Evolutionary conservation across 64 coral and sea anemone genomes (phyloP), one percentile per base, ranked within the genome.

Genomic region (Montipora capricornis): DNA sequence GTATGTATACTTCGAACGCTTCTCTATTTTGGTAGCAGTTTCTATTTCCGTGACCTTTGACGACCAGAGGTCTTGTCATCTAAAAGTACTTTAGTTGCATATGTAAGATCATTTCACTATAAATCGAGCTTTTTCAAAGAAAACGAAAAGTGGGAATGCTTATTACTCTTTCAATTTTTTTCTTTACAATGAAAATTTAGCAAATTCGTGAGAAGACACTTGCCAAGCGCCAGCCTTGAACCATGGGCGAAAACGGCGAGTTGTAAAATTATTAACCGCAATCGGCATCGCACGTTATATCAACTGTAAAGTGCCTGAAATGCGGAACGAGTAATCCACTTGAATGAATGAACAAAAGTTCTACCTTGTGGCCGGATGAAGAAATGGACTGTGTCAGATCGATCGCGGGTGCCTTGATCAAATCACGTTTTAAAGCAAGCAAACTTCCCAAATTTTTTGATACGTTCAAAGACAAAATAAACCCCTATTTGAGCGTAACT

Each of bases 271-370:
- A 86, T 86, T 86, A 73, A 86, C 45, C 46, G 46, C 45, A 71
- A 37, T 37, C 68, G 47, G 48, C 61, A 73, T 66, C 45, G 22
- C 8, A 50, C 16, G 82, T 51, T 45, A 5, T 71, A 49, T 86
- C 47, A 86, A 20, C 68, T 57, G 37, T 67, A 67, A 86, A 86
- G 82, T 86, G 71, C 82, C 82, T 86, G 82, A 86, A 71, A 78
- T 17, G 49, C 44, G 76, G 47, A 78, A 78, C 76, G 49, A 78
- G 74, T 78, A 78, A 73, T 86, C 82, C 82, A 71, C 82, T 71
- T 86, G 82, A 20, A 70, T 86, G 82, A 86, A 86, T 12, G 49
- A 17, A 73, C 70, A 46, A 7, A 44, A 86, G 44, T 7, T 20
- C 17, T 71, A 73, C 49, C 81, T 84, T 67, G 45, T 86, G 64